phyloP scores from a whole-genome alignment of 2,888 invertebrate species.

The Agrotis ipsilon region DNA sequence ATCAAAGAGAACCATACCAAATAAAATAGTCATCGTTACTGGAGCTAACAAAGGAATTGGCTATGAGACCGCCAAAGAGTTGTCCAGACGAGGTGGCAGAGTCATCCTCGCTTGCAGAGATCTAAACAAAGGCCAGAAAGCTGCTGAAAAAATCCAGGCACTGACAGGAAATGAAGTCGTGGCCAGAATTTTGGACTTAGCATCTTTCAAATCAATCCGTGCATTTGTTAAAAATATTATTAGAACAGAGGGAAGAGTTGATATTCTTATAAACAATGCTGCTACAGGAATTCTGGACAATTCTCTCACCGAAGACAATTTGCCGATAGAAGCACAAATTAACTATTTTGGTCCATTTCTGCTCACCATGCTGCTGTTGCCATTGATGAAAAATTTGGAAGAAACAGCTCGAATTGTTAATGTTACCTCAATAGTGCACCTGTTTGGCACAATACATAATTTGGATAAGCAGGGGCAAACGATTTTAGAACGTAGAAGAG shows the following conservation, averaged over 20 bases:
- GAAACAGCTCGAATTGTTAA: conserved; percentile 93
- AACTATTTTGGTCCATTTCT: not conserved
- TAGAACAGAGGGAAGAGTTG: not conserved
- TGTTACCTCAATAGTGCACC: conserved; percentile 94
- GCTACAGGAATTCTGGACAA: not conserved
- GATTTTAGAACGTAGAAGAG: conserved; percentile 83
- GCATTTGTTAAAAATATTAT: not conserved
- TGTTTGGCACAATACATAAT: conserved; percentile 92
- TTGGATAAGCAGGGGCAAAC: conserved; percentile 92
- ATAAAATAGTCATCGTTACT: conserved; percentile 79
- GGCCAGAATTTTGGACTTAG: conserved; percentile 90
- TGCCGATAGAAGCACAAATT: not conserved
- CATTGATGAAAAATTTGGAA: conserved; percentile 78
- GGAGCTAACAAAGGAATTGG: conserved; percentile 80
- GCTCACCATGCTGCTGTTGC: not conserved
- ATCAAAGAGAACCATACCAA: conserved; percentile 62
- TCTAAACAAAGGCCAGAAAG: conserved; percentile 69
- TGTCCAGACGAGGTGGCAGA: conserved; percentile 86
- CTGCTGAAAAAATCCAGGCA: conserved; percentile 91
- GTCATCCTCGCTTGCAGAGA: conserved; percentile 90
- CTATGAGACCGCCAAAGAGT: conserved; percentile 76
- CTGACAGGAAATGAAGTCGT: conserved; percentile 93
- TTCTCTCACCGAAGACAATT: not conserved
- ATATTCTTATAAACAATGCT: not conserved
- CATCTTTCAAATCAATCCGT: not conserved